phyloP scores from a whole-genome alignment of 2,888 invertebrate genomes.

The Thymelicus acteon region DNA sequence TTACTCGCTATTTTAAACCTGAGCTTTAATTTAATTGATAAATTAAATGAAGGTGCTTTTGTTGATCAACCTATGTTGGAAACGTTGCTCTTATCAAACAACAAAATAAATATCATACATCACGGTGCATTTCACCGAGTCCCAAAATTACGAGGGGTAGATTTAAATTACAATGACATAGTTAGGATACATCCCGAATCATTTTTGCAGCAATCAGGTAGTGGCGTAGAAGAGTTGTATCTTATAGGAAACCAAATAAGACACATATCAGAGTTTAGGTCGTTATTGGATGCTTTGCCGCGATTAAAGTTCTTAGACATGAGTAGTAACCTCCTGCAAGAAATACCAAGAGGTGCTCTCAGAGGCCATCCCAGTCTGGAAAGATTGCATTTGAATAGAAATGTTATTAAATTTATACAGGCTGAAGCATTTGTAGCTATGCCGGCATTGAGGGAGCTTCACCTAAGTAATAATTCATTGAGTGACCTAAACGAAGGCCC shows the following conservation, averaged over 20 bases:
- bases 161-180: slow-evolving; percentile 91
- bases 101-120: slow-evolving; percentile 90
- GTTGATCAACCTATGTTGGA: slow-evolving; percentile 90
- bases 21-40: slow-evolving; percentile 89
- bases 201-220: slow-evolving; percentile 89
- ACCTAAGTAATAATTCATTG: slow-evolving; percentile 93
- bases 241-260: slow-evolving; percentile 91
- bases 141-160: slow-evolving; percentile 88
- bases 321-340: slow-evolving; percentile 90
- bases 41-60: slow-evolving; percentile 90
- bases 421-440: slow-evolving; percentile 92
- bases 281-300: slow-evolving; percentile 91
- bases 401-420: slow-evolving; percentile 89
- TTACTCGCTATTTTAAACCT: slow-evolving; percentile 88
- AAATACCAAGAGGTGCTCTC: slow-evolving; percentile 91
- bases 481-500: slow-evolving; percentile 89
- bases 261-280: slow-evolving; percentile 89
- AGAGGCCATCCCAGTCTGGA: slow-evolving; percentile 92
- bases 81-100: slow-evolving; percentile 88
- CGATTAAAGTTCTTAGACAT: slow-evolving; percentile 91
- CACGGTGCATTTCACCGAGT: slow-evolving; percentile 93
- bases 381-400: slow-evolving; percentile 92
- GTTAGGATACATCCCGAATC: slow-evolving; percentile 92
- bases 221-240: slow-evolving; percentile 91
- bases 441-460: slow-evolving; percentile 92